These are phyloP conservation scores for Brachylomia viminalis DNA, from an alignment of 2,888 invertebrate genomes.

Conservation along the genomic window DNA sequence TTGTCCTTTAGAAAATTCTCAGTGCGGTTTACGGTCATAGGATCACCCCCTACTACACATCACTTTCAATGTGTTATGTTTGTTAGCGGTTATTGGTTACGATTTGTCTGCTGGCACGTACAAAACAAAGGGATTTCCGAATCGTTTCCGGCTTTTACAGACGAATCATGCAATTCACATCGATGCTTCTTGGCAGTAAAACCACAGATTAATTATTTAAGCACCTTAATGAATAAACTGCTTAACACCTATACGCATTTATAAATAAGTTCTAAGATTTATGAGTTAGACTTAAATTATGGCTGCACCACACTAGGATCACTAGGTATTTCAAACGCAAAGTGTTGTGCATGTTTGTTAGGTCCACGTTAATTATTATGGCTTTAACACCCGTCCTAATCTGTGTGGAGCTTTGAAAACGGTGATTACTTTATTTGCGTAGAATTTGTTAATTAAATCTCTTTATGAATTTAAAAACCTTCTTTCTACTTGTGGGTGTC, in stretches of 20 bases:
- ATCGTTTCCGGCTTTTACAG: background rate
- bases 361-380: conserved; percentile 30
- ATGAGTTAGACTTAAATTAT: background rate
- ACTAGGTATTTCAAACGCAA: conserved; percentile 4
- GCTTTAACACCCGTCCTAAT: conserved; percentile 2
- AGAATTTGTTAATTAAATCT: too few relatives aligned
- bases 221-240: background rate
- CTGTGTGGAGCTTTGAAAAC: background rate
- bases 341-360: conserved; percentile 10
- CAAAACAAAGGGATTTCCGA: background rate
- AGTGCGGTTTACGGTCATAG: background rate
- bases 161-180: background rate
- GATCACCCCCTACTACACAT: background rate
- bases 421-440: background rate
- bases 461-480: too few relatives aligned
- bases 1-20: background rate
- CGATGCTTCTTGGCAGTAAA: background rate
- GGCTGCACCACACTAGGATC: background rate
- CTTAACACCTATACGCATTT: background rate
- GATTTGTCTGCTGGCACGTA: background rate
- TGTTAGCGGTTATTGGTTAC: background rate
- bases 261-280: background rate
- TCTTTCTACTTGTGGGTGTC: too few relatives aligned
- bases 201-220: background rate
- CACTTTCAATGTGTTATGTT: background rate